Evolutionary conservation across 2,888 invertebrate species (phyloP).

Genomic region (Ochlodes sylvanus): DNA sequence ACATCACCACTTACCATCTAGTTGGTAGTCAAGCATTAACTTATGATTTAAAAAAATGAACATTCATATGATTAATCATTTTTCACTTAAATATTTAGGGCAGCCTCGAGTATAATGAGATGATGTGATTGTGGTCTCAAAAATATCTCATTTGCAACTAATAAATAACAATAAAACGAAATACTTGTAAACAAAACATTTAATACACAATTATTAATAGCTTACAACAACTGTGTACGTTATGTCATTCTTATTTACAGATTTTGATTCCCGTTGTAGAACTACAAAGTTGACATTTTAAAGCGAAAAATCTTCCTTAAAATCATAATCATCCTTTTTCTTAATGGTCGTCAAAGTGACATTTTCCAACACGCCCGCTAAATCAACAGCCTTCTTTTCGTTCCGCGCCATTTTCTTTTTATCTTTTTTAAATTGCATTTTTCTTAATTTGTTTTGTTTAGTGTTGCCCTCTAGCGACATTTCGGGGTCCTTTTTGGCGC

Average conservation of each 20-base stretch:
- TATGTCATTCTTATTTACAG: background rate
- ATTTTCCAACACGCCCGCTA: conserved; percentile 87
- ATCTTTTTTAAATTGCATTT: conserved; percentile 87
- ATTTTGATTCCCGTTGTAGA: background rate
- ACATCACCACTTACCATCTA: too few species aligned
- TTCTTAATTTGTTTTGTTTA: conserved; percentile 71
- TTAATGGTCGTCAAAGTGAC: conserved; percentile 75
- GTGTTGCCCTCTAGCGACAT: conserved; percentile 89
- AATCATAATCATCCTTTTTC: conserved; percentile 85
- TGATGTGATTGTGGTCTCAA: too few species aligned
- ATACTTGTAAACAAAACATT: background rate
- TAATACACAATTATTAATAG: conserved; percentile 3
- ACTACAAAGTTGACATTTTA: conserved; percentile 34
- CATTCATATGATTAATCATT: too few species aligned
- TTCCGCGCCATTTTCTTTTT: conserved; percentile 78
- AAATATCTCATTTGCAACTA: too few species aligned
- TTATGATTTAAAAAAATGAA: too few species aligned
- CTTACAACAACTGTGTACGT: conserved; percentile 1
- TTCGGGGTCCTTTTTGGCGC: conserved; percentile 85
- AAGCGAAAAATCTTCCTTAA: conserved; percentile 84
- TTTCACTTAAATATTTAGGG: too few species aligned
- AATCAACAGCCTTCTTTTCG: conserved; percentile 87
- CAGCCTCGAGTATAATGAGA: too few species aligned
- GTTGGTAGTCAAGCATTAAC: too few species aligned
- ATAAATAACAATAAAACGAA: background rate